Conservation (phyloP, 2,113 vertebrate species). For the Pseudois nayaur region DNA sequence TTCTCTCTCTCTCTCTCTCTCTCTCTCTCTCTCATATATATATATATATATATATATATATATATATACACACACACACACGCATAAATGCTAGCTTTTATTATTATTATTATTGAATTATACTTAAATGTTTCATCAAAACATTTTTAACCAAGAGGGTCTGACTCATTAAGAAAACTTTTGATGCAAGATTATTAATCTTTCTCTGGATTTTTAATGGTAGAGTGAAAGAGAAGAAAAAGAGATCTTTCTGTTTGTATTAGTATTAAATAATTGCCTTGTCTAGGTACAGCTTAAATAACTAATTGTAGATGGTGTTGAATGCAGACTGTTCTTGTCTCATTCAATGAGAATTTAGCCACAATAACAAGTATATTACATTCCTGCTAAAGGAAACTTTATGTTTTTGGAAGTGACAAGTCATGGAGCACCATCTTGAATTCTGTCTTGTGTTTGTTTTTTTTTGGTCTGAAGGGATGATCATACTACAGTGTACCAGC, state of each 20-base stretch:
- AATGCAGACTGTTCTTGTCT: background rate
- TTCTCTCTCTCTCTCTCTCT: too few relatives aligned
- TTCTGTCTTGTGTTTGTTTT: background rate
- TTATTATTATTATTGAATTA: background rate
- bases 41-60: rapidly evolving
- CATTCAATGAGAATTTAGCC: background rate
- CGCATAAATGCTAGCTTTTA: background rate
- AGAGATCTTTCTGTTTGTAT: background rate
- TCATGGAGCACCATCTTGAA: background rate
- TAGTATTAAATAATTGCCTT: background rate
- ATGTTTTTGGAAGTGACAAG: background rate
- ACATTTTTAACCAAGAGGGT: background rate
- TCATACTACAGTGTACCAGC: background rate
- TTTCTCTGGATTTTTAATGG: background rate
- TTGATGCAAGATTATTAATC: background rate
- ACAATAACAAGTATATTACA: background rate
- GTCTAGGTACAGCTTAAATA: background rate
- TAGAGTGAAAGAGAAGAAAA: background rate
- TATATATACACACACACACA: too few relatives aligned
- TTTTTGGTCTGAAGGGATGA: background rate
- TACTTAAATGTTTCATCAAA: background rate
- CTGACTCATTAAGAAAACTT: background rate
- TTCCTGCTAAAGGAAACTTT: background rate
- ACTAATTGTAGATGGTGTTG: background rate
- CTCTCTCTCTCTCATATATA: too few relatives aligned